Evolutionary conservation across 2,888 invertebrate species (phyloP).

Genomic region (Cryptophagus acutangulus): DNA sequence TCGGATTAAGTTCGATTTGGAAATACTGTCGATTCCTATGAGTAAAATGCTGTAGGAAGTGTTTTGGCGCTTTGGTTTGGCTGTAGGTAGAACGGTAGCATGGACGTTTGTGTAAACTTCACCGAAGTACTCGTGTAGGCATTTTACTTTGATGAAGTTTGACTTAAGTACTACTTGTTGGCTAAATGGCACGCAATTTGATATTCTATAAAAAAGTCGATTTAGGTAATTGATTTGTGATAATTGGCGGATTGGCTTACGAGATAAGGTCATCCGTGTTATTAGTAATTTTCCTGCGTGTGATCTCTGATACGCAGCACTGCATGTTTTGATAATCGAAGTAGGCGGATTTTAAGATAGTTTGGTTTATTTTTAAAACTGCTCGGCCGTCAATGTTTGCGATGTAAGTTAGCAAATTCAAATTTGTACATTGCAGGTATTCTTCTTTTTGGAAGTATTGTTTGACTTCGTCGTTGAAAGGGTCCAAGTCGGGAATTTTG

Average conservation of each 20-base stretch:
- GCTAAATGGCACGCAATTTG: not conserved
- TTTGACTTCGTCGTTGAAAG: slow-evolving; percentile 32
- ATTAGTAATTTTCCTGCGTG: too few species aligned
- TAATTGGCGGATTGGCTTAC: not conserved
- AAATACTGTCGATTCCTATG: slow-evolving; percentile 81
- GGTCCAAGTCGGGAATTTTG: slow-evolving; percentile 34
- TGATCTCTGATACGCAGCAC: too few species aligned
- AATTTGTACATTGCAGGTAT: slow-evolving; percentile 29
- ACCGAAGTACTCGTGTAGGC: not conserved
- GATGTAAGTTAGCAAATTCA: slow-evolving; percentile 31
- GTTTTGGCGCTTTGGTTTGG: not conserved
- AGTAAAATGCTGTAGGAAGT: slow-evolving; percentile 60
- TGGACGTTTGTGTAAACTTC: slow-evolving; percentile 1
- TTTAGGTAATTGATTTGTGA: not conserved
- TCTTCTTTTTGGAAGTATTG: slow-evolving; percentile 27
- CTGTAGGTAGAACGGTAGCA: slow-evolving; percentile 2
- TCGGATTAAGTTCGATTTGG: slow-evolving; percentile 67
- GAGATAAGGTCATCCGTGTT: too few species aligned
- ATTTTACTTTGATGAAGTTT: not conserved
- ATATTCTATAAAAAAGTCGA: not conserved
- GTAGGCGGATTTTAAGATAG: too few species aligned
- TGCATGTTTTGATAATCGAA: too few species aligned
- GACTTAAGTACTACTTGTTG: not conserved
- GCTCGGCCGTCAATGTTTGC: too few species aligned
- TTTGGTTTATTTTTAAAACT: too few species aligned